These are phyloP conservation scores for Troilus luridus DNA, from an alignment of 2,888 invertebrate genomes.

Conservation along the genomic window DNA sequence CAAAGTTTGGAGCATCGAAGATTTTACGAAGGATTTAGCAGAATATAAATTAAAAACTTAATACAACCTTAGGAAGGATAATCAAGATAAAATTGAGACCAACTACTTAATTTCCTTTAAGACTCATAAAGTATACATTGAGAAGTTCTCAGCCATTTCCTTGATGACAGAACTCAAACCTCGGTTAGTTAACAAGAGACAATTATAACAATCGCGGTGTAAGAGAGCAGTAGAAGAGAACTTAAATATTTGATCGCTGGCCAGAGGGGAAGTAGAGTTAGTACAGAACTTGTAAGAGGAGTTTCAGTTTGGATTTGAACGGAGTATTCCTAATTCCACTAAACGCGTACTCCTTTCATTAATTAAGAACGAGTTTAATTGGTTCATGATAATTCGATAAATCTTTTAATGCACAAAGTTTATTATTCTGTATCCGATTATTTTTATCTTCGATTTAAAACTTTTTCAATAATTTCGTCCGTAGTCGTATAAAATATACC, in stretches of 20 bases:
- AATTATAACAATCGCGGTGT: slow-evolving; percentile 1
- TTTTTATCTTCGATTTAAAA: too few species aligned
- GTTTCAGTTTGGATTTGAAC: background rate
- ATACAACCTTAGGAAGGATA: background rate
- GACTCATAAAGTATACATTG: background rate
- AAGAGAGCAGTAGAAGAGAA: background rate
- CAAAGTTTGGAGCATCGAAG: too few species aligned
- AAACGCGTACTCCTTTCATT: background rate
- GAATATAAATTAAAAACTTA: background rate
- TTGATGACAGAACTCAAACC: background rate
- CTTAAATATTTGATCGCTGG: slow-evolving; percentile 32
- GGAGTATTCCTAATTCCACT: background rate
- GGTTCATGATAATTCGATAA: background rate
- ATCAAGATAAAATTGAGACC: background rate
- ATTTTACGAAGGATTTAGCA: too few species aligned
- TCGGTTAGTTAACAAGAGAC: background rate
- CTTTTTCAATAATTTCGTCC: too few species aligned
- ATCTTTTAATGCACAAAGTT: background rate
- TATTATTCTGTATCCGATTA: too few species aligned
- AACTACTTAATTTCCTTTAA: background rate
- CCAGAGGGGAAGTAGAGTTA: background rate
- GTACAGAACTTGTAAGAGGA: background rate
- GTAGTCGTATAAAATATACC: too few species aligned
- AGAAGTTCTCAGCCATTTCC: background rate
- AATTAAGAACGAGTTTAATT: background rate